Base-by-base conservation (phyloP, 1,140 invertebrate genomes). In the Cryptotermes secundus region DNA sequence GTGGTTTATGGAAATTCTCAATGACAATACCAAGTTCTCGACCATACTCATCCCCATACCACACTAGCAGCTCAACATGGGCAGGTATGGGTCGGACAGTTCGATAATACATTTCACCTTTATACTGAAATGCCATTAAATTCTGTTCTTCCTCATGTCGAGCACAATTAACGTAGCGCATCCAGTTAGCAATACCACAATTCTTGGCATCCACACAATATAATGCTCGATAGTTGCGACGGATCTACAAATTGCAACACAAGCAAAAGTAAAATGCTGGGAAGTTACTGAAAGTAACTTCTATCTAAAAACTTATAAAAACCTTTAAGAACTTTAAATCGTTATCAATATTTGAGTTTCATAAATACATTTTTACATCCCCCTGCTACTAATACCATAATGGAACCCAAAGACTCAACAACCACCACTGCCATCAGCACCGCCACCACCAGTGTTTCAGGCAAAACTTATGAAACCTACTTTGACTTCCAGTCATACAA, bases 141-240 rank as follows among this genome's bases (percentile, higher is more conserved):
- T 93, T 93, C 86, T 92, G 92, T 85, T 93, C 92, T 80, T 85
- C 84, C 84, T 89, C 89, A 85, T 89, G 87, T 45, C 90, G 87
- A 3, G 92, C 90, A 87, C 92, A 93, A 87, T 93, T 93, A 0
- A 93, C 91, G 86, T 91, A 93, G 9, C 92, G 89, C 91, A 93
- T 90, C 92, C 92, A 93, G 87, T 93, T 93, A 49, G 89, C 90
- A 34, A 86, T 86, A 49, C 87, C 87, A 0, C 88, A 85, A 80
- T 92, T 89, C 3, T 83, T 86, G 12, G 89, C 92, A 87, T 92
- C 91, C n/a, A 92, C 87, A 49, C 89, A 91, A 86, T 90, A 86
- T 0, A 84, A 79, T 12, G 87, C 86, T 35, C 83, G 83, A 35
- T 86, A 86, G 83, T 88, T 86, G 26, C 86, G 84, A 86, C 87